Conservation (phyloP, 2,888 invertebrate species). For the Netelia inedita region DNA sequence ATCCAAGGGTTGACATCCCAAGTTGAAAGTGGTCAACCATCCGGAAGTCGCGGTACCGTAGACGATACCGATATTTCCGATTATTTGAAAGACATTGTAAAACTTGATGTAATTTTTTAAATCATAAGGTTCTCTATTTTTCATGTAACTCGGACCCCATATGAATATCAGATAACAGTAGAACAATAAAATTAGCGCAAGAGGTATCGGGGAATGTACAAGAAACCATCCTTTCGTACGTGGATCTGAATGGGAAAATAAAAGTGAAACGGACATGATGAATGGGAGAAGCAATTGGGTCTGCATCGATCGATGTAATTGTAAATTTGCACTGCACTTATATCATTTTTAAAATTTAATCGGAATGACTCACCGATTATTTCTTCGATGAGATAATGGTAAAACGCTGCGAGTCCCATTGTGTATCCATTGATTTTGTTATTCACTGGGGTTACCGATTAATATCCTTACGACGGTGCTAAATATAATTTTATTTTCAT, state of each 20-base stretch:
- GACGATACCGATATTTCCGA: conserved; percentile 73
- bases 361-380: conserved; percentile 65
- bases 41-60: conserved; percentile 86
- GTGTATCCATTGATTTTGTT: background rate
- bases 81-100: conserved; percentile 92
- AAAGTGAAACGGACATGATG: background rate
- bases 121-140: conserved; percentile 88
- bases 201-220: conserved; percentile 88
- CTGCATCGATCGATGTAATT: background rate
- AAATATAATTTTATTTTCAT: background rate
- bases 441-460: background rate
- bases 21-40: conserved; percentile 87
- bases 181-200: conserved; percentile 85
- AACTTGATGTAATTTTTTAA: conserved; percentile 89
- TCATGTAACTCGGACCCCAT: conserved; percentile 90
- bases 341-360: conserved; percentile 3
- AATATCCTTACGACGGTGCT: background rate
- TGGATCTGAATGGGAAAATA: conserved; percentile 85
- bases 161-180: conserved; percentile 88
- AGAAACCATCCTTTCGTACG: conserved; percentile 89
- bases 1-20: conserved; percentile 90
- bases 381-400: conserved; percentile 67
- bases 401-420: conserved; percentile 66
- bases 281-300: too few relatives aligned
- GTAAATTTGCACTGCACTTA: background rate